A percentile compares a stretch with the other conserved stretches of the same genome.
phyloP scores from a whole-genome alignment of 2,888 invertebrate genomes.

The Diaphora mendica region DNA sequence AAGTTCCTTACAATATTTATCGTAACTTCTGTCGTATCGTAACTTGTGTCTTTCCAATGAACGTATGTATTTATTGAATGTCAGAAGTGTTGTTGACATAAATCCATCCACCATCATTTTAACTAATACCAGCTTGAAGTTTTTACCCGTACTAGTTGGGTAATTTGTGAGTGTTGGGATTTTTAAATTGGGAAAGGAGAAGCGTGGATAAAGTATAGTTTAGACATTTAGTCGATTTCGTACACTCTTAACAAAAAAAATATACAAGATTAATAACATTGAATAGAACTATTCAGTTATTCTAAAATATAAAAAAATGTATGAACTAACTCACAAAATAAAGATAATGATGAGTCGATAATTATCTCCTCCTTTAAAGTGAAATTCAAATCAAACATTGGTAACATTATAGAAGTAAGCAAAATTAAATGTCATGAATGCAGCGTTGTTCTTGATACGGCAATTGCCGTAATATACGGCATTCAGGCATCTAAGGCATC shows the following conservation, averaged over 20 bases:
- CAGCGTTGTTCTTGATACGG: too few relatives aligned
- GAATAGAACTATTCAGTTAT: too few relatives aligned
- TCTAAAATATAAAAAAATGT: neutral
- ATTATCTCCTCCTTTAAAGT: neutral
- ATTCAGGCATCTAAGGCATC: too few relatives aligned
- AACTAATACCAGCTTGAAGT: neutral
- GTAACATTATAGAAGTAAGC: neutral
- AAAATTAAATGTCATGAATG: neutral
- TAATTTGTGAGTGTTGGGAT: neutral
- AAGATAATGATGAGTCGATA: too few relatives aligned
- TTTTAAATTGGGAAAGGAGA: neutral
- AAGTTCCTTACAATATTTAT: neutral
- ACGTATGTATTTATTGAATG: neutral
- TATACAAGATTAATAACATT: too few relatives aligned
- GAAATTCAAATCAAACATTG: neutral
- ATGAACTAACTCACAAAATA: neutral
- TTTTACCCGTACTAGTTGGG: neutral
- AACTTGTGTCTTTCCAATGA: neutral
- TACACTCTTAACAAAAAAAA: too few relatives aligned
- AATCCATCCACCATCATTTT: too few relatives aligned
- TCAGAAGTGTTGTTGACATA: neutral
- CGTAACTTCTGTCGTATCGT: too few relatives aligned
- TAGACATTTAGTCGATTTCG: too few relatives aligned
- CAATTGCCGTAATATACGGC: too few relatives aligned
- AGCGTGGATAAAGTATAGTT: neutral